A percentile compares a stretch with the other conserved stretches of the same genome.
Evolutionary conservation across 2,888 invertebrate genomes (phyloP).

Genomic region (Noctua janthe): DNA sequence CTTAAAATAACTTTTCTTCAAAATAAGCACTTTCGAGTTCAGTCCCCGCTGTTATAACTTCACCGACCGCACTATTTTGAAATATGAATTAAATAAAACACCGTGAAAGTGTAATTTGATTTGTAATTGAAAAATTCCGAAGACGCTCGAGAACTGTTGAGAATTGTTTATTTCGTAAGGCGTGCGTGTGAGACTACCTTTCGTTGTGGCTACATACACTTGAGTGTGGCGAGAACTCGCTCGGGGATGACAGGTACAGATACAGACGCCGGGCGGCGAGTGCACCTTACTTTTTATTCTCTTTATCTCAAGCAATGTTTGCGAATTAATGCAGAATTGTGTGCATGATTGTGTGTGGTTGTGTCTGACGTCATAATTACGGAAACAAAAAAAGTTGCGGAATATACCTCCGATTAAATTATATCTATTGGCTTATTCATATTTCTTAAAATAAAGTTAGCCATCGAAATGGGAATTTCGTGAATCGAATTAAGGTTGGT

Average conservation of each 20-base stretch:
- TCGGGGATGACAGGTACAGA: slow-evolving; percentile 78
- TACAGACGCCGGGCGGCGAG: slow-evolving; percentile 69
- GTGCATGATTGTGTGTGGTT: slow-evolving; percentile 60
- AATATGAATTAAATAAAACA: slow-evolving; percentile 74
- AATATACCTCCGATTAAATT: slow-evolving; percentile 30
- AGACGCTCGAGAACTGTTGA: slow-evolving; percentile 63
- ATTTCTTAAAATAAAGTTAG: slow-evolving; percentile 32
- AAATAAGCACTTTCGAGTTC: slow-evolving; percentile 73
- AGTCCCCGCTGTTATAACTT: slow-evolving; percentile 72
- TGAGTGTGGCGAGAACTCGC: slow-evolving; percentile 79
- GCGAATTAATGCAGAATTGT: slow-evolving; percentile 69
- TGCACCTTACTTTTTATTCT: slow-evolving; percentile 83
- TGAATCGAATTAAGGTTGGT: slow-evolving; percentile 13
- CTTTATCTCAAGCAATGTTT: slow-evolving; percentile 70
- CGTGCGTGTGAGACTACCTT: slow-evolving; percentile 80
- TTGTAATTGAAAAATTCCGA: slow-evolving; percentile 85
- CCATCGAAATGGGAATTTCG: slow-evolving; percentile 24
- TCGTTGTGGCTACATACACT: slow-evolving; percentile 81
- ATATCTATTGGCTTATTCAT: slow-evolving; percentile 40
- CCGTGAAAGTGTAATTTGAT: slow-evolving; percentile 80
- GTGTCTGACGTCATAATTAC: slow-evolving; percentile 64
- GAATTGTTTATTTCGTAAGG: slow-evolving; percentile 58
- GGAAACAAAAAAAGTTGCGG: slow-evolving; percentile 57
- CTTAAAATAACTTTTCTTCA: slow-evolving; percentile 78
- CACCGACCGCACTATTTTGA: slow-evolving; percentile 81